These are phyloP conservation scores for Patagioenas fasciata DNA, from an alignment of 2,113 vertebrate species.

Conservation along the genomic window DNA sequence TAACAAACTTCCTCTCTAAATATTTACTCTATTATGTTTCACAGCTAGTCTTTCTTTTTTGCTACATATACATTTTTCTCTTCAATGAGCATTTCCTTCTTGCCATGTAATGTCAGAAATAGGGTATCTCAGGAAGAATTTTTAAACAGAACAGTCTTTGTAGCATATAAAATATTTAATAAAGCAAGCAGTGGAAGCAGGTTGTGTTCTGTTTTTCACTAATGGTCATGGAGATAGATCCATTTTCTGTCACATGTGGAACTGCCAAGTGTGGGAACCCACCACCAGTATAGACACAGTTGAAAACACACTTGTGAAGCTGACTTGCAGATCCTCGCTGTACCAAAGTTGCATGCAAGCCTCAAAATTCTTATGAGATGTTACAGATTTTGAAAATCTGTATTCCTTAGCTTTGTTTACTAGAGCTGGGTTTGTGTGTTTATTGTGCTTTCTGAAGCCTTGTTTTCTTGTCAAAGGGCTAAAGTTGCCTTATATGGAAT, in stretches of 20 bases:
- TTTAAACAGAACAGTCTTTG: neutral
- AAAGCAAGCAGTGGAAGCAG: neutral
- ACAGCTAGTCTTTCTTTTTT: neutral
- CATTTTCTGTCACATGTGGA: neutral
- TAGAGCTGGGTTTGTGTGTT: neutral
- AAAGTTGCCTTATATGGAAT: neutral
- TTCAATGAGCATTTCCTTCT: neutral
- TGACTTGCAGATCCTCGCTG: neutral
- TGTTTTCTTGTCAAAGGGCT: neutral
- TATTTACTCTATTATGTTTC: neutral
- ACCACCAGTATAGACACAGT: neutral
- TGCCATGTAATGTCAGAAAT: neutral
- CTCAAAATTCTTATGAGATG: neutral
- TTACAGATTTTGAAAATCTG: neutral
- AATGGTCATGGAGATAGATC: neutral
- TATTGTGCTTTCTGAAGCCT: neutral
- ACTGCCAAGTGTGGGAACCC: neutral
- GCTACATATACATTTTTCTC: neutral
- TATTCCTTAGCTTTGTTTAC: neutral
- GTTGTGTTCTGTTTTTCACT: neutral
- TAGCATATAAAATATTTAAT: neutral
- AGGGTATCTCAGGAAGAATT: neutral
- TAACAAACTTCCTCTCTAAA: neutral
- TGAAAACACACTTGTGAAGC: neutral
- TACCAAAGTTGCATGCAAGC: neutral